These are phyloP conservation scores for Yponomeuta plumbellus DNA, from an alignment of 2,888 invertebrate species.

Conservation along the genomic window DNA sequence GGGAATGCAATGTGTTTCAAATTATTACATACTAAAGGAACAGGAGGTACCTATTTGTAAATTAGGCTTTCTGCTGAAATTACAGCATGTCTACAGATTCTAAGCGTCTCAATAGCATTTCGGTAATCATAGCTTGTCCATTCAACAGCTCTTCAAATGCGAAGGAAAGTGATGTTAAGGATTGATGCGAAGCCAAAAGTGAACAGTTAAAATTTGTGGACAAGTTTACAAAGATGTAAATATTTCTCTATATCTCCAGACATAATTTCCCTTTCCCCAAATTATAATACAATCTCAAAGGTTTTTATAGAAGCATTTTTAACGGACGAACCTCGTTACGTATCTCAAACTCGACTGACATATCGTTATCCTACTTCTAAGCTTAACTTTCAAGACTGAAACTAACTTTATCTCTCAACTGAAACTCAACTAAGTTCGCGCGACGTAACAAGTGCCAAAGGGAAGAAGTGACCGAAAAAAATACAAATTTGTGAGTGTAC, in stretches of 20 bases:
- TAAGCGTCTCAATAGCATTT: slow-evolving; percentile 7
- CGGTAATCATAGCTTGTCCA: not conserved
- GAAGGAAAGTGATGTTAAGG: not conserved
- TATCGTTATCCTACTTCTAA: slow-evolving; percentile 54
- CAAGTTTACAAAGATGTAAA: not conserved
- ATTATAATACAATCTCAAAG: not conserved
- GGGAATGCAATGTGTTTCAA: too few species aligned
- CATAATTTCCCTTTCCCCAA: not conserved
- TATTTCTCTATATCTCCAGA: not conserved
- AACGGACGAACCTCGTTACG: not conserved
- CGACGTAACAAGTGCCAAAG: slow-evolving; percentile 1
- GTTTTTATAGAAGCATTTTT: not conserved
- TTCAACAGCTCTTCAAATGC: not conserved
- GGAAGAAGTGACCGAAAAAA: not conserved
- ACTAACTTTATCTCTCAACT: slow-evolving; percentile 27
- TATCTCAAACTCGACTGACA: slow-evolving; percentile 44
- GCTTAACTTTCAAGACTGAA: slow-evolving; percentile 60
- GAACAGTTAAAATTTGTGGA: not conserved
- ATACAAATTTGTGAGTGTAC: not conserved
- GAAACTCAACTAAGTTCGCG: not conserved
- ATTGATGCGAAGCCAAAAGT: not conserved
- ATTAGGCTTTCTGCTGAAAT: too few species aligned
- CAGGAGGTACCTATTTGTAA: too few species aligned
- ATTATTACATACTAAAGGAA: too few species aligned
- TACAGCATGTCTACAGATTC: slow-evolving; percentile 13